Evolutionary conservation across 2,113 vertebrate species (phyloP), one percentile per base, ranked within the genome.

Genomic region (Hepsetus odoe): DNA sequence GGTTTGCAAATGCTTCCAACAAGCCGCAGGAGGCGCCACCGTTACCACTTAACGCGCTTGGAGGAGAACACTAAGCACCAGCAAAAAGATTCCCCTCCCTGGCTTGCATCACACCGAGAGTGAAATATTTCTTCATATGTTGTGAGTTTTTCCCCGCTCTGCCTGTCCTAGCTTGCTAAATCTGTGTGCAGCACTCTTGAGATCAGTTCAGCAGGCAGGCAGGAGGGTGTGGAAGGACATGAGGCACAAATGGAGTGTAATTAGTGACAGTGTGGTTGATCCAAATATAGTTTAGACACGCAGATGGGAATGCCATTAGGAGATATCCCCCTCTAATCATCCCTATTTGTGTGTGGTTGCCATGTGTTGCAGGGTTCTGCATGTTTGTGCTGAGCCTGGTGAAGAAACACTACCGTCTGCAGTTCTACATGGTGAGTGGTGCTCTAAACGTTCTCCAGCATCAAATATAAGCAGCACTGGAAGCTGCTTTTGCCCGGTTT

Each of bases 311-410:
- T 46, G 64, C 3, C 61, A 77, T 77, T 56, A 38, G 55, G 44
- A 59, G 64, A 8, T 5, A n/a, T 73, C 61, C 61, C 51, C 51
- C 51, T 70, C 67, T 78, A 26, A 76, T 28, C 46, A 69, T 13
- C 12, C 42, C 2, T 51, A n/a, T 59, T 24, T 59, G 24, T 32
- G 3, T 55, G 53, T 55, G 33, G 18, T 0, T 32, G 61, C 33
- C 64, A 32, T 75, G n/a, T 73, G 42, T 86, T 83, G 12, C 86
- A 89, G 98, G 98, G 42, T 99, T 99, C 92, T 99, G 98, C 90
- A 99, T 99, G 98, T 99, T 99, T 81, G 98, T 99, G 42, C 85
- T 99, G 89, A 99, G 97, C 68, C 89, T 99, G 90, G 98, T 99
- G 90, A 99, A 99, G 94, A 99, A 99, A 65, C 98, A 98, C 83